These are phyloP conservation scores for Bactericera cockerelli DNA, from an alignment of 1,140 invertebrate genomes.

Conservation along the genomic window DNA sequence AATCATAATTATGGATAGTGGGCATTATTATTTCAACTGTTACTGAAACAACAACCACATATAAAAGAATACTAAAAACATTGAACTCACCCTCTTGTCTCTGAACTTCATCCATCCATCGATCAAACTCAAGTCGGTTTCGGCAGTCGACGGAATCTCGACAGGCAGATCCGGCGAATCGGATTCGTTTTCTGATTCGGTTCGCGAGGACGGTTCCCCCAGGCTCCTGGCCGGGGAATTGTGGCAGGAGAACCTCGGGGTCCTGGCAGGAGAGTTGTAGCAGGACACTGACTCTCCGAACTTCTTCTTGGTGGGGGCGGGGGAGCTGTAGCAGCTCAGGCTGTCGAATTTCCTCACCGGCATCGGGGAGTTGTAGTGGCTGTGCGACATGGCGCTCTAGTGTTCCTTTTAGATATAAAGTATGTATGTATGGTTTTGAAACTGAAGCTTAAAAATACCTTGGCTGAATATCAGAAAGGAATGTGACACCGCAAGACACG, in stretches of 20 bases:
- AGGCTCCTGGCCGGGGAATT: background rate
- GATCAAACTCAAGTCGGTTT: background rate
- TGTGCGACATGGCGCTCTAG: background rate
- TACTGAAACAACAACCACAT: too few relatives aligned
- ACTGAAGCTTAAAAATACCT: too few relatives aligned
- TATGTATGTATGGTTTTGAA: too few relatives aligned
- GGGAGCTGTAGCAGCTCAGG: background rate
- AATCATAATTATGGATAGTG: too few relatives aligned
- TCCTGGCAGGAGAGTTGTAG: background rate
- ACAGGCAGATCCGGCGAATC: background rate
- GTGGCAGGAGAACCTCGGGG: background rate
- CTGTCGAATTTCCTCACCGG: background rate
- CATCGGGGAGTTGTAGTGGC: background rate
- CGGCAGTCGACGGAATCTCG: background rate
- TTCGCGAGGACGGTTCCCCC: background rate
- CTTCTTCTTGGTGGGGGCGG: background rate
- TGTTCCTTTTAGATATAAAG: too few relatives aligned
- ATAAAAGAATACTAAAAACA: too few relatives aligned
- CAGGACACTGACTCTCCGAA: background rate
- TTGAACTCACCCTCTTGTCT: slow-evolving; percentile 6
- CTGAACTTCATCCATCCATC: slow-evolving; percentile 5
- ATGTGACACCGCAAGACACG: too few relatives aligned
- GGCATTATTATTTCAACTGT: too few relatives aligned
- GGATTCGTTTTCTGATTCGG: slow-evolving; percentile 4
- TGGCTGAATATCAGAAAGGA: too few relatives aligned